These are phyloP conservation scores for Marisa cornuarietis DNA, from an alignment of 1,140 invertebrate genomes.

Conservation along the genomic window DNA sequence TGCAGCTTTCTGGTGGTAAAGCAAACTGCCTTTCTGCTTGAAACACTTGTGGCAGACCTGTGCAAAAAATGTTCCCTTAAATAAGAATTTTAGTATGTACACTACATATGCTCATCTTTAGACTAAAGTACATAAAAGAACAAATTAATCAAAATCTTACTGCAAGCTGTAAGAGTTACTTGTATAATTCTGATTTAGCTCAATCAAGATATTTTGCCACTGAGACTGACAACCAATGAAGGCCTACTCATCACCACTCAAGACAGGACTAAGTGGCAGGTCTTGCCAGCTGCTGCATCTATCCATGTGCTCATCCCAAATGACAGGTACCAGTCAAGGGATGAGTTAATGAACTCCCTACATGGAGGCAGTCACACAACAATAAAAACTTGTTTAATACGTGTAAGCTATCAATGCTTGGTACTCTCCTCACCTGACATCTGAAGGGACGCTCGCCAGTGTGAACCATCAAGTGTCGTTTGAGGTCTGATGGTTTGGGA, in stretches of 20 bases:
- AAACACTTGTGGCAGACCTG: conserved; percentile 46
- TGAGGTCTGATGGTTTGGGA: conserved; percentile 59
- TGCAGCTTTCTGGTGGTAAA: conserved; percentile 57
- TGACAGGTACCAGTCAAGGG: too few species aligned
- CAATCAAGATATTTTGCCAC: too few species aligned
- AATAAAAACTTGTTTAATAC: too few species aligned
- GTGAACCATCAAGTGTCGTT: conserved; percentile 63
- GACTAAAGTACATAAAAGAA: not conserved
- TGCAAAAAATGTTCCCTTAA: not conserved
- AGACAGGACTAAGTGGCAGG: not conserved
- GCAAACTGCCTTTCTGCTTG: conserved; percentile 49
- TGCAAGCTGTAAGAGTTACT: too few species aligned
- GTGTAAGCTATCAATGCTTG: too few species aligned
- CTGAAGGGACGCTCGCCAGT: conserved; percentile 60
- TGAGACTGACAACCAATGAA: too few species aligned
- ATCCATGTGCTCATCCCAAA: too few species aligned
- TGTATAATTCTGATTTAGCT: too few species aligned
- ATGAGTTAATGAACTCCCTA: too few species aligned
- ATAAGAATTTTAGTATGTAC: not conserved
- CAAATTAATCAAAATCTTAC: too few species aligned
- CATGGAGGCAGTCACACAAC: too few species aligned
- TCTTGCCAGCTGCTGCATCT: not conserved
- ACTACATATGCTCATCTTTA: not conserved
- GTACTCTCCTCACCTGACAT: conserved; percentile 47
- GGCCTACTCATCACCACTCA: not conserved